A percentile compares a stretch with the other conserved stretches of the same genome.
Conservation (phyloP, 2,113 vertebrate genomes). For the Isurus oxyrinchus region DNA sequence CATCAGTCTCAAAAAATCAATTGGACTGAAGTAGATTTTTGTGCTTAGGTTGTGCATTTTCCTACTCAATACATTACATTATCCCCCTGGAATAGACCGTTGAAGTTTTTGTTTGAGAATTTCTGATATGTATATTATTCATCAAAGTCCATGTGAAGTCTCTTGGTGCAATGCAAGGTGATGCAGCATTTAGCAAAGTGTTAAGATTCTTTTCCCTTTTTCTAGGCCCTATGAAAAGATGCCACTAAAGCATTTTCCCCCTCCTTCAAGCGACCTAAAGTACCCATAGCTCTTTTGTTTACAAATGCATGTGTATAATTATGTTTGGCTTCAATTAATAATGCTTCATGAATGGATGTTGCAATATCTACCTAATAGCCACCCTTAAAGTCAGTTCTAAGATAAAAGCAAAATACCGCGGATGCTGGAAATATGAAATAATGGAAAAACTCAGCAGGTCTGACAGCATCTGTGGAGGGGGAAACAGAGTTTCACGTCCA, state of each 20-base stretch:
- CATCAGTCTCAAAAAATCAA: background rate
- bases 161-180: background rate
- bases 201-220: background rate
- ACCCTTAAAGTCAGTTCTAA: background rate
- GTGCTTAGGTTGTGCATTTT: background rate
- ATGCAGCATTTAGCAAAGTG: background rate
- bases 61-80: background rate
- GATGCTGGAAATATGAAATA: too few species aligned
- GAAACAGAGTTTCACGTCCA: too few species aligned
- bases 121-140: background rate
- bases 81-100: background rate
- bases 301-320: background rate
- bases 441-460: too few species aligned
- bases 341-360: background rate
- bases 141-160: background rate
- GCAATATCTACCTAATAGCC: background rate
- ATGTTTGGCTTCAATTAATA: background rate
- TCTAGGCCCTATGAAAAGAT: background rate
- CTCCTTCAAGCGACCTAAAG: background rate
- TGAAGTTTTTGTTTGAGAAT: background rate
- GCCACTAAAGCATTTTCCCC: background rate
- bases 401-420: too few species aligned
- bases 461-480: too few species aligned
- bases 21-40: background rate
- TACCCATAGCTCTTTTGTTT: background rate